Percentiles rank a stretch among this genome's conserved stretches.
Evolutionary conservation across 2,888 invertebrate genomes (phyloP).

Genomic region (Pasiphila rectangulata): DNA sequence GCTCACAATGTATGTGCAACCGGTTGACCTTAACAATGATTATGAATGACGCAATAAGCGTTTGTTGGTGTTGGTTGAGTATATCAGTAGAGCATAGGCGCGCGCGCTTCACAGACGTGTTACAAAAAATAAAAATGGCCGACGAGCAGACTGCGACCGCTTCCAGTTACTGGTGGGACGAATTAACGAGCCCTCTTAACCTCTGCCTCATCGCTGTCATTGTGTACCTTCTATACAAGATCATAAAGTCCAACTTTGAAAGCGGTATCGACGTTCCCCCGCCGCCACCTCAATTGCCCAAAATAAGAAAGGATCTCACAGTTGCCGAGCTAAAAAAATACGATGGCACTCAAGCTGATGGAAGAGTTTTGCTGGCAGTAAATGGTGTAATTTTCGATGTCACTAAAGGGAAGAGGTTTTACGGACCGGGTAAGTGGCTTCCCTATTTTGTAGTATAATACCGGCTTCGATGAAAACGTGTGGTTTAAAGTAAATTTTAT

Average conservation of each 20-base stretch:
- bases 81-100: constrained; percentile 20
- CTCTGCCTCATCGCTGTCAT: constrained; percentile 63
- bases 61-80: constrained; percentile 22
- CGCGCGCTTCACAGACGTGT: constrained; percentile 40
- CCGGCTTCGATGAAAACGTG: constrained; percentile 16
- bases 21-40: constrained; percentile 45
- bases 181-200: constrained; percentile 68
- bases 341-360: constrained; percentile 91
- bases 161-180: constrained; percentile 70
- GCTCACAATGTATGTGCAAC: constrained; percentile 21
- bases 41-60: constrained; percentile 39
- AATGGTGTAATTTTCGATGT: constrained; percentile 97
- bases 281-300: constrained; percentile 84
- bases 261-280: constrained; percentile 57
- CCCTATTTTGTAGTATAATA: constrained; percentile 27
- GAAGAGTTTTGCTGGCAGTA: constrained; percentile 94
- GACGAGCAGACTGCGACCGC: constrained; percentile 40
- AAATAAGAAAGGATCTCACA: constrained; percentile 93
- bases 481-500: constrained; percentile 17
- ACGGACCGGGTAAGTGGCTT: constrained; percentile 91
- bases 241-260: constrained; percentile 76
- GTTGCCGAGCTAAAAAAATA: constrained; percentile 91
- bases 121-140: constrained; percentile 33
- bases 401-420: constrained; percentile 93
- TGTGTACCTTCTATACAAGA: constrained; percentile 83